Percentiles rank a stretch among this genome's conserved stretches.
phyloP scores from a whole-genome alignment of 2,113 vertebrate species.

The Sialia sialis region DNA sequence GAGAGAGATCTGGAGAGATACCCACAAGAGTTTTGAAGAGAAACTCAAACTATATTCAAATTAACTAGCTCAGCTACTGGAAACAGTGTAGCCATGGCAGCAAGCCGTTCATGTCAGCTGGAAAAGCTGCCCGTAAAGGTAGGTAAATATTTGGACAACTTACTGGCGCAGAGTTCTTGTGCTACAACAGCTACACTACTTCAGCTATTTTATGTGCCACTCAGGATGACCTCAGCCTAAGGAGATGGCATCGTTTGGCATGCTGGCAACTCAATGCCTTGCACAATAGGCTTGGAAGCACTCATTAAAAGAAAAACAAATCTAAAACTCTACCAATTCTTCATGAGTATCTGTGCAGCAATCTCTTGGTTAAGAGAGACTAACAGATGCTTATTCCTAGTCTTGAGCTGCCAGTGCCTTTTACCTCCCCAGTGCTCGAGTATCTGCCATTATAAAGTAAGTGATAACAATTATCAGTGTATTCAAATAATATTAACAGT shows the following conservation, averaged over 20 bases:
- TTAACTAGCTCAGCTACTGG: not conserved
- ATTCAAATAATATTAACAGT: not conserved
- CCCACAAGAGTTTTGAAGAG: not conserved
- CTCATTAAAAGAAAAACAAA: not conserved
- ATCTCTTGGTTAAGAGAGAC: not conserved
- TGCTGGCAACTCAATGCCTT: not conserved
- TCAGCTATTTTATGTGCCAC: not conserved
- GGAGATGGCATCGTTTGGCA: not conserved
- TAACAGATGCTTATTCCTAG: not conserved
- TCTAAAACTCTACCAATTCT: not conserved
- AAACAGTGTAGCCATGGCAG: not conserved
- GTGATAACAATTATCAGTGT: not conserved
- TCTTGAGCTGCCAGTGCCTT: not conserved
- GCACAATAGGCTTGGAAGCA: not conserved
- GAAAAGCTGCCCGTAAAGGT: slow-evolving; percentile 22
- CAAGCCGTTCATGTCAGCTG: not conserved
- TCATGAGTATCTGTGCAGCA: not conserved
- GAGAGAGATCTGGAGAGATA: not conserved
- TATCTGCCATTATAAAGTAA: not conserved
- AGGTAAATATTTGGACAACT: slow-evolving; percentile 57
- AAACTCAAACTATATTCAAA: not conserved
- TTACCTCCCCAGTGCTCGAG: not conserved
- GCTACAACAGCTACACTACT: not conserved
- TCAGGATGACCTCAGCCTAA: not conserved
- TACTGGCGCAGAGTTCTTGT: not conserved